phyloP scores from a whole-genome alignment of 2,113 vertebrate genomes.

The Prionailurus viverrinus region DNA sequence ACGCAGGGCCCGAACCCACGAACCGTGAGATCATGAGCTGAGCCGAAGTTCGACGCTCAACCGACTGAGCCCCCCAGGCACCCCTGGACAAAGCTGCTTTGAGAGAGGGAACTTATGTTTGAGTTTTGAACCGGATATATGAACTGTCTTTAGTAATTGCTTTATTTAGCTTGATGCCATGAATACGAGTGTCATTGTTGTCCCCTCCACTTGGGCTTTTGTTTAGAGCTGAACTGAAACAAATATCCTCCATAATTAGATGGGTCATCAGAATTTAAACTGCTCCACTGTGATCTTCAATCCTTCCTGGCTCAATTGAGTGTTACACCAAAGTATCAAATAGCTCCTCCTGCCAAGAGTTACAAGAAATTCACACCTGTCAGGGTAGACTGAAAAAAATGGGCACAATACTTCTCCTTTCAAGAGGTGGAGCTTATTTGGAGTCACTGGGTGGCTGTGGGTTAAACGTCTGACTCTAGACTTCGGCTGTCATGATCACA shows the following conservation, averaged over 20 bases:
- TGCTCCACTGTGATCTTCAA: not conserved
- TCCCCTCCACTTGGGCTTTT: not conserved
- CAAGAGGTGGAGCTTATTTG: not conserved
- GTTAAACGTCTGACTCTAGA: too few relatives aligned
- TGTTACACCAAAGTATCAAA: constrained; percentile 43
- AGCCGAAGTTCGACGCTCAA: too few relatives aligned
- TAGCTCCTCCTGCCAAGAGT: not conserved
- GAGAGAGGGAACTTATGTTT: not conserved
- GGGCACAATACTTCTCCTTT: not conserved
- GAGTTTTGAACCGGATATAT: not conserved
- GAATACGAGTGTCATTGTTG: not conserved
- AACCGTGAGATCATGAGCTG: too few relatives aligned
- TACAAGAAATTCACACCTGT: constrained; percentile 46
- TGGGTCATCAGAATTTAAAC: not conserved
- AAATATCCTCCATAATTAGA: not conserved
- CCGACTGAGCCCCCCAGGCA: too few relatives aligned
- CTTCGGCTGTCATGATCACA: too few relatives aligned
- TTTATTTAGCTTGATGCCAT: not conserved
- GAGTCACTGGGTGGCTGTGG: too few relatives aligned
- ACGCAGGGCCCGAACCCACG: too few relatives aligned
- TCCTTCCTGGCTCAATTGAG: not conserved
- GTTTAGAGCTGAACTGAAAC: constrained; percentile 13
- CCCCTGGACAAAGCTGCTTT: not conserved
- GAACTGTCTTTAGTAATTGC: not conserved
- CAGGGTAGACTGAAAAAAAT: not conserved